phyloP scores from a whole-genome alignment of 92 coral and sea anemone genomes.

The Palythoa grandis region DNA sequence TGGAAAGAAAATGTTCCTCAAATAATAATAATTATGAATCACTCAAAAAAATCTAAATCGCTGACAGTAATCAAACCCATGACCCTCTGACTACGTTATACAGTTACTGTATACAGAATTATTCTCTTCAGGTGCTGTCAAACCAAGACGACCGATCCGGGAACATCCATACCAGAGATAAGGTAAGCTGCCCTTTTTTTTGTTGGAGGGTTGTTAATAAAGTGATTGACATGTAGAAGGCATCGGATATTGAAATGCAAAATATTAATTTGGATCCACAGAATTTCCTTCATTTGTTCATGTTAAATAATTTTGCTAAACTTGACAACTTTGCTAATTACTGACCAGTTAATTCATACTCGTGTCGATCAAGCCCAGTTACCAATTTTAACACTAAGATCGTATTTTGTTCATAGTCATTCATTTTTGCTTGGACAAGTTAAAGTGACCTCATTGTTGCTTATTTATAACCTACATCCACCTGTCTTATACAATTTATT shows the following conservation, averaged over 20 bases:
- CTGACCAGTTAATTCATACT: neutral
- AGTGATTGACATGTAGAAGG: neutral
- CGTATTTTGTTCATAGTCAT: neutral
- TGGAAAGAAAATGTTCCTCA: too few relatives aligned
- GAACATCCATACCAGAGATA: constrained; percentile 94
- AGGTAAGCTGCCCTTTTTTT: constrained; percentile 44
- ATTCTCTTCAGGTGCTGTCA: constrained; percentile 76
- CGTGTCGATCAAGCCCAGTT: neutral
- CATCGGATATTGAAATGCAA: neutral
- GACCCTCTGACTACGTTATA: too few relatives aligned
- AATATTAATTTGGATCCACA: neutral
- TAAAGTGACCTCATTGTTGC: neutral
- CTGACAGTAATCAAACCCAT: too few relatives aligned
- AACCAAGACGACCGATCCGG: constrained; percentile 84
- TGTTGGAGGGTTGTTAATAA: neutral
- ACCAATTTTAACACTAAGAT: neutral
- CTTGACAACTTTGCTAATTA: constrained; percentile 5
- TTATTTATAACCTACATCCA: neutral
- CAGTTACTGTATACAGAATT: too few relatives aligned
- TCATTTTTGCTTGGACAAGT: neutral
- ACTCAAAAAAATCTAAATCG: too few relatives aligned
- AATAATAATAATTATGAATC: too few relatives aligned
- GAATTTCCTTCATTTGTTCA: neutral
- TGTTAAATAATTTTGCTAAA: neutral
- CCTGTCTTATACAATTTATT: neutral